Percentiles rank a stretch among this genome's conserved stretches.
Conservation (phyloP, 1,140 invertebrate species). For the Trigoniulus corallinus region DNA sequence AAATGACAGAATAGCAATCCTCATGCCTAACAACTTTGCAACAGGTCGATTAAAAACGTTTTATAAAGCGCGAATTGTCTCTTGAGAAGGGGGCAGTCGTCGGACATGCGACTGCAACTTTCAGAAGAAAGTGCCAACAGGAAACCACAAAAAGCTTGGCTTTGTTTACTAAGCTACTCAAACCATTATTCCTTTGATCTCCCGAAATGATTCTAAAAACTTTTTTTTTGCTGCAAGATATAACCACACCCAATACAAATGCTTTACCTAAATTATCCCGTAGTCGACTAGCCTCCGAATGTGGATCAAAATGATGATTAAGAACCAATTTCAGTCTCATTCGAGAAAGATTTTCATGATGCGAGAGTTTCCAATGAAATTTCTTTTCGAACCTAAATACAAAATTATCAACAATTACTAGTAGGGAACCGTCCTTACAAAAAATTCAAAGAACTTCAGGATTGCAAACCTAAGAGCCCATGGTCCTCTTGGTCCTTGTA, state of each 20-base stretch:
- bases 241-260: neutral
- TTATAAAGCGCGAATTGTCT: too few species aligned
- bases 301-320: slow-evolving; percentile 35
- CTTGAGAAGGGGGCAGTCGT: too few species aligned
- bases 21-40: too few species aligned
- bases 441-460: neutral
- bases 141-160: too few species aligned
- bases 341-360: slow-evolving; percentile 42
- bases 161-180: too few species aligned
- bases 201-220: neutral
- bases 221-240: neutral
- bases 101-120: too few species aligned
- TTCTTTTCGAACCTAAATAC: slow-evolving; percentile 17
- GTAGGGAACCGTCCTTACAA: too few species aligned
- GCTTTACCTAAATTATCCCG: slow-evolving; percentile 38
- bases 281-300: slow-evolving; percentile 41
- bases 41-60: too few species aligned
- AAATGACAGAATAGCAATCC: too few species aligned
- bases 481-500: slow-evolving; percentile 37
- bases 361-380: slow-evolving; percentile 39
- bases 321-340: slow-evolving; percentile 44
- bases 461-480: slow-evolving; percentile 25
- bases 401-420: too few species aligned
- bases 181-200: too few species aligned
- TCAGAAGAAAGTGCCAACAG: too few species aligned